Conservation (phyloP, 2,797 vertebrate genomes). For the Tokudaia muenninki region DNA sequence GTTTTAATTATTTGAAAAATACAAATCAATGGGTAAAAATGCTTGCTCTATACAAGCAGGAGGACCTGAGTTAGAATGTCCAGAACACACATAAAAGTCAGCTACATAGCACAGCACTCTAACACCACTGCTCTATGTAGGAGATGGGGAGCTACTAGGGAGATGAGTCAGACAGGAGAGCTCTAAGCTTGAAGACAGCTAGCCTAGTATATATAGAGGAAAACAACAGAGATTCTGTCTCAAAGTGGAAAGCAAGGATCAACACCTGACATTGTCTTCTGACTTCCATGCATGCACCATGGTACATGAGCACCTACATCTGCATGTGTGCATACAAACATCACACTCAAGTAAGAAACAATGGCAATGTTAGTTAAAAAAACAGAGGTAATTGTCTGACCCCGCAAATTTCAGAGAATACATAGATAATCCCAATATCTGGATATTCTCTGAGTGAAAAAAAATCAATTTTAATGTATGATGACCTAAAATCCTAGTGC, state of each 20-base stretch:
- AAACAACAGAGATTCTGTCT: not conserved
- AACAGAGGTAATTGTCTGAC: conserved; percentile 68
- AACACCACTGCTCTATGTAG: not conserved
- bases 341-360: conserved; percentile 26
- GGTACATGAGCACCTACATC: not conserved
- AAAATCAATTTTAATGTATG: conserved; percentile 83
- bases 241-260: not conserved
- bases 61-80: not conserved
- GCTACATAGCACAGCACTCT: not conserved
- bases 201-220: not conserved
- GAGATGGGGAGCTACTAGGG: not conserved
- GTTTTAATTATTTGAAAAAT: conserved; percentile 52
- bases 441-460: conserved; percentile 80
- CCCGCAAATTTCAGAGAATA: conserved; percentile 83
- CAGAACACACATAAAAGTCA: not conserved
- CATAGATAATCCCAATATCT: conserved; percentile 78
- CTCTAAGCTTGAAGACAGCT: too few species aligned
- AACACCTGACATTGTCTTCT: not conserved
- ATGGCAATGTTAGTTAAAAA: not conserved
- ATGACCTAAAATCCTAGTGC: conserved; percentile 84
- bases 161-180: not conserved
- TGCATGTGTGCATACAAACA: not conserved
- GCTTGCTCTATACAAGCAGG: not conserved
- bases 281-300: not conserved
- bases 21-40: not conserved